These are phyloP conservation scores for Drosophila suboccidentalis DNA, from an alignment of 2,888 invertebrate genomes.

Conservation along the genomic window DNA sequence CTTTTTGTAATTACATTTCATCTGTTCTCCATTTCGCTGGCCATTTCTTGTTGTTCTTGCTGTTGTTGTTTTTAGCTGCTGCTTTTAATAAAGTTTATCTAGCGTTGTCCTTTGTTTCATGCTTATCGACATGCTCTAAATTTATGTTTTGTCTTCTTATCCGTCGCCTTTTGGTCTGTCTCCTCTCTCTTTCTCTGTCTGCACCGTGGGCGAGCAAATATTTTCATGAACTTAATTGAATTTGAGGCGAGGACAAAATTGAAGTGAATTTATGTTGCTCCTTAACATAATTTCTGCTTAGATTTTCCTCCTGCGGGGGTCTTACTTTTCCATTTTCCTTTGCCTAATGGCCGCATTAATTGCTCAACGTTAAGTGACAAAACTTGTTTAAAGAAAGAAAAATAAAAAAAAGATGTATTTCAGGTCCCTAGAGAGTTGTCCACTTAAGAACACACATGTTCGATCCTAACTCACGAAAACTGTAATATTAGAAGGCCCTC, in stretches of 20 bases:
- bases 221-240: constrained; percentile 82
- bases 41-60: constrained; percentile 21
- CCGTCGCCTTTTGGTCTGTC: constrained; percentile 7
- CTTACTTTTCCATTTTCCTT: not conserved
- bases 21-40: constrained; percentile 60
- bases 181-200: constrained; percentile 16
- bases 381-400: constrained; percentile 52
- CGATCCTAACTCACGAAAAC: constrained; percentile 14
- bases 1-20: constrained; percentile 80
- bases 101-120: constrained; percentile 77
- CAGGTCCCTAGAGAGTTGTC: constrained; percentile 47
- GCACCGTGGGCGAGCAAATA: constrained; percentile 74
- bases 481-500: constrained; percentile 37
- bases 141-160: constrained; percentile 64
- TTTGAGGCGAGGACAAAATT: constrained; percentile 66
- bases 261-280: constrained; percentile 65
- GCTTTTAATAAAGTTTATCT: constrained; percentile 79
- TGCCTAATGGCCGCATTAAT: constrained; percentile 67
- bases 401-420: constrained; percentile 20
- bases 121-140: constrained; percentile 77
- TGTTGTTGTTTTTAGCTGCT: constrained; percentile 46
- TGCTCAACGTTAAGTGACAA: constrained; percentile 69
- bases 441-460: constrained; percentile 39
- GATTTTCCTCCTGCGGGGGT: constrained; percentile 2
- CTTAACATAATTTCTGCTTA: constrained; percentile 64